These are phyloP conservation scores for Typhlichthys subterraneus DNA, from an alignment of 2,797 vertebrate species.

Conservation along the genomic window DNA sequence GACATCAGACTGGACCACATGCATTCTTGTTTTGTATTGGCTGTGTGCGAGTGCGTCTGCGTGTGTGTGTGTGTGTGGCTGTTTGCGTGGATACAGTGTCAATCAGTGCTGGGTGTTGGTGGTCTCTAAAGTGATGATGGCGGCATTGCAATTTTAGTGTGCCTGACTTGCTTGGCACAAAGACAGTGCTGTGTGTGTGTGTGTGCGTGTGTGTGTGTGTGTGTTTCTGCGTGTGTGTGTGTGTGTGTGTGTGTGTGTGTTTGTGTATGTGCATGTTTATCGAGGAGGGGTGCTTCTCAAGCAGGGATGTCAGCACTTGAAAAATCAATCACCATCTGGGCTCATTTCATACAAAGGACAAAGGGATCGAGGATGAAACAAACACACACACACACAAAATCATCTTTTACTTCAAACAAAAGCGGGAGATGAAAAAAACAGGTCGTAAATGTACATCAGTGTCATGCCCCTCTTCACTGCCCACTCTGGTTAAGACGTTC, in stretches of 20 bases:
- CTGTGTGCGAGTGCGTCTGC: slow-evolving; percentile 14
- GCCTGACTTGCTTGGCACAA: slow-evolving; percentile 98
- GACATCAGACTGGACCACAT: too few species aligned
- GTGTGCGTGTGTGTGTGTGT: slow-evolving; percentile 19
- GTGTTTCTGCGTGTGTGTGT: slow-evolving; percentile 33
- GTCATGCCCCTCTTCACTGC: too few species aligned
- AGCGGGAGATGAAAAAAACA: slow-evolving; percentile 4
- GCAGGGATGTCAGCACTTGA: slow-evolving; percentile 99
- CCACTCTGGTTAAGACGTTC: too few species aligned
- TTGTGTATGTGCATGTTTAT: slow-evolving; percentile 60
- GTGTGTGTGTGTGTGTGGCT: slow-evolving; percentile 47
- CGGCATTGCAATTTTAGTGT: slow-evolving; percentile 89
- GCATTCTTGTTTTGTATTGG: slow-evolving; percentile 18
- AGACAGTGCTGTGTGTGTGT: slow-evolving; percentile 67
- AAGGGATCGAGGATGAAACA: slow-evolving; percentile 54
- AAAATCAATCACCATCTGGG: slow-evolving; percentile 99
- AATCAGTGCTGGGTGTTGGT: slow-evolving; percentile 91
- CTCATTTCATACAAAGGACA: slow-evolving; percentile 89
- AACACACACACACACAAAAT: slow-evolving; percentile 32
- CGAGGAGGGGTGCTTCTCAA: slow-evolving; percentile 90
- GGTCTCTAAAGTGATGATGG: slow-evolving; percentile 90
- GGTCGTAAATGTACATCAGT: slow-evolving; percentile 55
- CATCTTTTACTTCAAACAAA: slow-evolving; percentile 26
- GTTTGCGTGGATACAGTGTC: slow-evolving; percentile 81
- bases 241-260: slow-evolving; percentile 7